Percentiles rank a stretch among this genome's conserved stretches.
Evolutionary conservation across 2,797 vertebrate species (phyloP).

Genomic region (Diplodus sargus): DNA sequence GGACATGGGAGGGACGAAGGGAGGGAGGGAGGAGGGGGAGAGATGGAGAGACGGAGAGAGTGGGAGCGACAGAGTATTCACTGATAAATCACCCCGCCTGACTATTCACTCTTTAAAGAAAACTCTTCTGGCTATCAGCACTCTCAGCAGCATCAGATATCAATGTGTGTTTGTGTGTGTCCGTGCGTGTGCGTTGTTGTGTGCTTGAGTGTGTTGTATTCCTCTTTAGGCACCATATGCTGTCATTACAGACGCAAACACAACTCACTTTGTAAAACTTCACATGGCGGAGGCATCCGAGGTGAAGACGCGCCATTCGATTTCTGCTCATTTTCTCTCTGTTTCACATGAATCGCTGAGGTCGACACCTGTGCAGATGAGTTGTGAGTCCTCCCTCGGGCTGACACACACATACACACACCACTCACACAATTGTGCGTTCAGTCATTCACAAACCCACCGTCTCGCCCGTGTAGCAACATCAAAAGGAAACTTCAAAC

Average conservation of each 20-base stretch:
- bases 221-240: conserved; percentile 38
- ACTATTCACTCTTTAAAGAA: conserved; percentile 72
- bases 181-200: conserved; percentile 35
- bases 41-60: conserved; percentile 54
- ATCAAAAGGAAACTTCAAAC: conserved; percentile 42
- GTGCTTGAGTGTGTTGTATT: conserved; percentile 9
- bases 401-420: background rate
- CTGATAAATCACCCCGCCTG: conserved; percentile 64
- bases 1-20: conserved; percentile 50
- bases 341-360: conserved; percentile 20
- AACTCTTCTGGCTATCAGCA: conserved; percentile 71
- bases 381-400: conserved; percentile 24
- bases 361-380: conserved; percentile 21
- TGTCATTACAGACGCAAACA: conserved; percentile 35
- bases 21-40: conserved; percentile 14
- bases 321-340: conserved; percentile 18
- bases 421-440: conserved; percentile 8
- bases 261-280: conserved; percentile 36
- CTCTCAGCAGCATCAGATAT: conserved; percentile 51
- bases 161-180: conserved; percentile 28
- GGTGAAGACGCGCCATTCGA: conserved; percentile 6
- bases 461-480: conserved; percentile 12
- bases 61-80: conserved; percentile 52
- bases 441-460: conserved; percentile 8
- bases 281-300: conserved; percentile 1